Conservation (phyloP, 2,113 vertebrate genomes). For the Epinephelus fuscoguttatus region DNA sequence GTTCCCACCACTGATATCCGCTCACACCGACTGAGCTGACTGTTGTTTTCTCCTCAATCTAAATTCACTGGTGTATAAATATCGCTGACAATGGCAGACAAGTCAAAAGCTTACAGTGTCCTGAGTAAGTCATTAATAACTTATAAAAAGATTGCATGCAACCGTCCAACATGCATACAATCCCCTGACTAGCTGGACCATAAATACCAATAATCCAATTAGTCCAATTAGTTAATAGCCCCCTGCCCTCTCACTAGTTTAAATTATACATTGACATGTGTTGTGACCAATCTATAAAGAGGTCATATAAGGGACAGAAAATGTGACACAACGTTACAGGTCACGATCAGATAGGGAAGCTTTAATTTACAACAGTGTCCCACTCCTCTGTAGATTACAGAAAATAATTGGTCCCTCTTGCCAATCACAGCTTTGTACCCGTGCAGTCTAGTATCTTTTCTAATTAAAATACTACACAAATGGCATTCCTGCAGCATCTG, state of each 20-base stretch:
- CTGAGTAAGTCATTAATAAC: no score
- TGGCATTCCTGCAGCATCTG: not conserved
- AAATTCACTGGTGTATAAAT: no score
- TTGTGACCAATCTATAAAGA: not conserved
- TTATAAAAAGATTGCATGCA: no score
- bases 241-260: not conserved
- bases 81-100: no score
- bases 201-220: conserved; percentile 1
- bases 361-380: conserved; percentile 17
- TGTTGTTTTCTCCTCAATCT: no score
- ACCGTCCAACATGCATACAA: not conserved
- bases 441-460: not conserved
- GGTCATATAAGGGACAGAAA: not conserved
- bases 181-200: not conserved
- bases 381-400: conserved; percentile 1
- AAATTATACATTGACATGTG: not conserved
- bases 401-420: conserved; percentile 29
- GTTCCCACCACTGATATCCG: no score
- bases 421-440: not conserved
- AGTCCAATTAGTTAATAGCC: not conserved
- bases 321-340: not conserved
- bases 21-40: no score
- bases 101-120: no score
- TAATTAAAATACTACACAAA: conserved; percentile 4
- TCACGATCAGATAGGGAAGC: conserved; percentile 1